Conservation (phyloP, 2,888 invertebrate species). For the Amphiduros pacificus region DNA sequence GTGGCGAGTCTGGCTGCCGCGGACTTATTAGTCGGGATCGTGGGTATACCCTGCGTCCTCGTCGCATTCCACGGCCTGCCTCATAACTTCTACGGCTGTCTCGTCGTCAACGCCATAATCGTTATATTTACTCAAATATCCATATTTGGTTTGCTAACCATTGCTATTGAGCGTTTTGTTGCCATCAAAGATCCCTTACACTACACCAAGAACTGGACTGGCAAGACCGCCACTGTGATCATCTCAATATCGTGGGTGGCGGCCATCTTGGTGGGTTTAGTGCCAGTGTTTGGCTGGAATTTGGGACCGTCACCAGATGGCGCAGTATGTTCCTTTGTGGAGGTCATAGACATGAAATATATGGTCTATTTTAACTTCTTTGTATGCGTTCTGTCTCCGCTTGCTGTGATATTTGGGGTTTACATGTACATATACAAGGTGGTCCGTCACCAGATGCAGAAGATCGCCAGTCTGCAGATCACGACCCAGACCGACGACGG, state of each 20-base stretch:
- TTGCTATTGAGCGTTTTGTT: constrained; percentile 52
- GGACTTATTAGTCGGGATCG: constrained; percentile 28
- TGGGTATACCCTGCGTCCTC: constrained; percentile 30
- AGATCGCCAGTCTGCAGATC: constrained; percentile 37
- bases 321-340: constrained; percentile 44
- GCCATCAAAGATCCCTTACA: constrained; percentile 53
- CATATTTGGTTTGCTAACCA: constrained; percentile 50
- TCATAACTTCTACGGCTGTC: constrained; percentile 26
- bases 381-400: constrained; percentile 46
- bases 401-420: constrained; percentile 47
- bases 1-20: constrained; percentile 27
- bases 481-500: neutral
- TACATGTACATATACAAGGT: constrained; percentile 52
- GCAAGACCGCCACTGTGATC: constrained; percentile 35
- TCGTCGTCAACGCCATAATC: constrained; percentile 48
- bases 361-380: constrained; percentile 57
- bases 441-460: constrained; percentile 43
- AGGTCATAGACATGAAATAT: constrained; percentile 52
- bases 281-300: constrained; percentile 55
- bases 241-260: constrained; percentile 42
- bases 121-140: constrained; percentile 54
- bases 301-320: constrained; percentile 29
- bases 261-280: constrained; percentile 45
- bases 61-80: constrained; percentile 18
- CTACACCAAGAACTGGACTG: constrained; percentile 42